These are phyloP conservation scores for Notodonta ziczac DNA, from an alignment of 2,888 invertebrate species.

Conservation along the genomic window DNA sequence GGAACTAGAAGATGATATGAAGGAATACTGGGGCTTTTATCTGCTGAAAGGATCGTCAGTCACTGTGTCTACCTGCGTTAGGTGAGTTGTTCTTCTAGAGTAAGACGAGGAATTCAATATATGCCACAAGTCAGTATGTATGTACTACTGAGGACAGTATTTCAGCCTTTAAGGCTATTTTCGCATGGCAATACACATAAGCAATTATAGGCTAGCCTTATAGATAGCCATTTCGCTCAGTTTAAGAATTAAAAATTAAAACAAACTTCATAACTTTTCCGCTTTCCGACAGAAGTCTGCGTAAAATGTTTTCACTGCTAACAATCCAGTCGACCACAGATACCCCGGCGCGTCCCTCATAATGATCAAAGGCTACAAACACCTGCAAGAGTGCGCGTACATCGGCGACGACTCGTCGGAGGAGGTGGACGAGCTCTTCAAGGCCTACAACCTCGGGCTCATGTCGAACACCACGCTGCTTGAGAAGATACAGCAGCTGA, in stretches of 20 bases:
- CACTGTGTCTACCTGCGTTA: slow-evolving; percentile 90
- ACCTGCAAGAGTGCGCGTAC: slow-evolving; percentile 91
- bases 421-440: slow-evolving; percentile 87
- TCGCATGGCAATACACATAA: no score
- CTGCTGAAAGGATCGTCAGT: slow-evolving; percentile 89
- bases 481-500: slow-evolving; percentile 62
- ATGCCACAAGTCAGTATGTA: no score
- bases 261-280: no score
- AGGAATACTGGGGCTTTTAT: slow-evolving; percentile 94
- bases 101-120: no score
- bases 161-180: no score
- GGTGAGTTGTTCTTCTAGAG: slow-evolving; percentile 67
- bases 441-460: slow-evolving; percentile 71
- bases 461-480: slow-evolving; percentile 59
- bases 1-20: slow-evolving; percentile 90
- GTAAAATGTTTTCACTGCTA: not conserved
- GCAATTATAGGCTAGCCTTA: no score
- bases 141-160: no score
- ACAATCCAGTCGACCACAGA: slow-evolving; percentile 63
- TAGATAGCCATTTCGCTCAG: no score
- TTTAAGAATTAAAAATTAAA: no score
- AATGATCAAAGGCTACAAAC: slow-evolving; percentile 90
- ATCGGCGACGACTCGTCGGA: slow-evolving; percentile 92
- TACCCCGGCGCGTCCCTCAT: slow-evolving; percentile 91
- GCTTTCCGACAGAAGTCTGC: no score